Evolutionary conservation across 2,797 vertebrate genomes (phyloP).

Genomic region (Acomys russatus): DNA sequence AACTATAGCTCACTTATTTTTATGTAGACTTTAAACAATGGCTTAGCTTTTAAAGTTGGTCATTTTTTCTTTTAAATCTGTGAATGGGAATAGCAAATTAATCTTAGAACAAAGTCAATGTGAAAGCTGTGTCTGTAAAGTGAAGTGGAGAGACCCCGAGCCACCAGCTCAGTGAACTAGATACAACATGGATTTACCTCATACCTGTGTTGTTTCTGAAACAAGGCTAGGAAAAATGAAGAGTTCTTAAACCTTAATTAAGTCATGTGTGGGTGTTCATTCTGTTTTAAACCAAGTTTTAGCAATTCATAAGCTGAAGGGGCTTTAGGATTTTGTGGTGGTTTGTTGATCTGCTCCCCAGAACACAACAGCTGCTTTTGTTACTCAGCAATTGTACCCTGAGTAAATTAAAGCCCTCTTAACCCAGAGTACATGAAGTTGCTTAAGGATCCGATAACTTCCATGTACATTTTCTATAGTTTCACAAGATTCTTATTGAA

Average conservation of each 20-base stretch:
- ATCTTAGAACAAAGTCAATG: constrained; percentile 80
- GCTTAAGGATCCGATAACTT: constrained; percentile 85
- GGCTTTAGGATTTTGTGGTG: constrained; percentile 82
- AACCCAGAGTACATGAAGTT: constrained; percentile 89
- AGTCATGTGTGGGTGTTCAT: constrained; percentile 86
- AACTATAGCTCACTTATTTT: constrained; percentile 66
- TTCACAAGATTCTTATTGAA: constrained; percentile 86
- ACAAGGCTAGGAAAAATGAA: constrained; percentile 86
- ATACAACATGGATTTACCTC: constrained; percentile 76
- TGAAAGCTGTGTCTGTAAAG: constrained; percentile 75
- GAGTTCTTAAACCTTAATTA: constrained; percentile 84
- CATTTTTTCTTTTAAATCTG: constrained; percentile 85
- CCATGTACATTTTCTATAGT: constrained; percentile 89
- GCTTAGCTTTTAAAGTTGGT: constrained; percentile 83
- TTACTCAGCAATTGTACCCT: constrained; percentile 83
- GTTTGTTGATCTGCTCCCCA: constrained; percentile 79
- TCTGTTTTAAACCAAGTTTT: constrained; percentile 80
- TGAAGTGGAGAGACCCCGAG: constrained; percentile 75
- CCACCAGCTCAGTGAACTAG: constrained; percentile 80
- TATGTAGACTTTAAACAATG: constrained; percentile 83
- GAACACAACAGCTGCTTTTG: constrained; percentile 85
- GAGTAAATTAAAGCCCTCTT: constrained; percentile 84
- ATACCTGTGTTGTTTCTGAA: constrained; percentile 84
- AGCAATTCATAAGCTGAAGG: constrained; percentile 81
- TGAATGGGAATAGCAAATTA: constrained; percentile 82